Percentiles rank a stretch among this genome's conserved stretches.
phyloP scores from a whole-genome alignment of 1,140 invertebrate genomes.

The Eurosta solidaginis region DNA sequence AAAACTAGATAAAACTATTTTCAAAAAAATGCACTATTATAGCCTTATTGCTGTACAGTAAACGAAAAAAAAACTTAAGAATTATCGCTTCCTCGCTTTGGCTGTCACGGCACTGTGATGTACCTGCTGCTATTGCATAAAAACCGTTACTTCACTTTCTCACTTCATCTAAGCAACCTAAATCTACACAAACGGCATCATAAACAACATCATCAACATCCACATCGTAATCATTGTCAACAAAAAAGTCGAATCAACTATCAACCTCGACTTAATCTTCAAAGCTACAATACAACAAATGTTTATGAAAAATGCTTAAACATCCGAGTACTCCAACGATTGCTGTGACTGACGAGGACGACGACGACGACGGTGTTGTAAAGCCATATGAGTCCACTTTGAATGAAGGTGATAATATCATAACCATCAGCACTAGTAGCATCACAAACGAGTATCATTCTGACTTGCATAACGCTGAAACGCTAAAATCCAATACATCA shows the following conservation, averaged over 20 bases:
- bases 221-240: background rate
- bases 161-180: background rate
- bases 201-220: background rate
- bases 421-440: slow-evolving; percentile 56
- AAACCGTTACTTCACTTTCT: background rate
- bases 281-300: background rate
- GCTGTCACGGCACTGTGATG: slow-evolving; percentile 9
- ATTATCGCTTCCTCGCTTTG: background rate
- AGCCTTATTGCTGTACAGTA: background rate
- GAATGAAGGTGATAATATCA: slow-evolving; percentile 46
- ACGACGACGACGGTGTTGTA: background rate
- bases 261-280: background rate
- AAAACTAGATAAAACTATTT: too few relatives aligned
- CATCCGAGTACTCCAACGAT: background rate
- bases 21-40: background rate
- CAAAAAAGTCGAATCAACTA: too few relatives aligned
- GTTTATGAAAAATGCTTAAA: slow-evolving; percentile 24
- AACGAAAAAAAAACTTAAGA: background rate
- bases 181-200: background rate
- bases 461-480: background rate
- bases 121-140: background rate
- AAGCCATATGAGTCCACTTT: background rate
- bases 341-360: background rate
- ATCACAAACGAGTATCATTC: slow-evolving; percentile 22
- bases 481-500: background rate